A percentile compares a stretch with the other conserved stretches of the same genome.
phyloP scores from a whole-genome alignment of 2,888 invertebrate genomes.

The Ophion costatus region DNA sequence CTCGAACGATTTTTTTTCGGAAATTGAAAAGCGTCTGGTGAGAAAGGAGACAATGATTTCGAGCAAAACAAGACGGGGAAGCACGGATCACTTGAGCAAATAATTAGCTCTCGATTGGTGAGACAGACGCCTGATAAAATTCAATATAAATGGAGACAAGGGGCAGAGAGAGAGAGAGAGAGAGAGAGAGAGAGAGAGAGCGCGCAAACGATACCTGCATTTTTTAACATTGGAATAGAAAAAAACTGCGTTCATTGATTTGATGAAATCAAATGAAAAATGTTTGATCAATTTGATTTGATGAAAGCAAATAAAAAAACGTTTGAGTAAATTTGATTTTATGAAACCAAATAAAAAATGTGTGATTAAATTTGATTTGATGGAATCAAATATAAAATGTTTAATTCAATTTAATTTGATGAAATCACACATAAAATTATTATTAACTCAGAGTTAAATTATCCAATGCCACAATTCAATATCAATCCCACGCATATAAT shows the following conservation, averaged over 20 bases:
- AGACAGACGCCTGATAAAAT: slow-evolving; percentile 46
- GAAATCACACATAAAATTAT: too few species aligned
- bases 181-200: background rate
- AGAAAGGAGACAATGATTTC: slow-evolving; percentile 9
- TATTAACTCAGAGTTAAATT: background rate
- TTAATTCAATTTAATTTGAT: too few species aligned
- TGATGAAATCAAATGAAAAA: background rate
- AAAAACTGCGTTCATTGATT: background rate
- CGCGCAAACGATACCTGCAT: background rate
- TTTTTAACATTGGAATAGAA: background rate
- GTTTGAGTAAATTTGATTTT: too few species aligned
- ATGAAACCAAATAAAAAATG: too few species aligned
- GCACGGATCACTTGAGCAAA: slow-evolving; percentile 59
- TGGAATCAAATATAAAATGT: too few species aligned
- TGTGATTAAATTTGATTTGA: too few species aligned
- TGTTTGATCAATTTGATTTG: too few species aligned
- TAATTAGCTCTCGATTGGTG: slow-evolving; percentile 26
- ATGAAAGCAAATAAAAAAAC: too few species aligned
- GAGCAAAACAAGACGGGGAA: slow-evolving; percentile 37
- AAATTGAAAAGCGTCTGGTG: background rate
- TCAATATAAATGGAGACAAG: slow-evolving; percentile 26
- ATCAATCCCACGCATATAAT: background rate
- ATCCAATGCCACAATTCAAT: background rate
- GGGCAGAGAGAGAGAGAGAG: background rate
- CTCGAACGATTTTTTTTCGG: background rate